phyloP scores from a whole-genome alignment of 2,888 invertebrate species.

The Apamea epomidion region DNA sequence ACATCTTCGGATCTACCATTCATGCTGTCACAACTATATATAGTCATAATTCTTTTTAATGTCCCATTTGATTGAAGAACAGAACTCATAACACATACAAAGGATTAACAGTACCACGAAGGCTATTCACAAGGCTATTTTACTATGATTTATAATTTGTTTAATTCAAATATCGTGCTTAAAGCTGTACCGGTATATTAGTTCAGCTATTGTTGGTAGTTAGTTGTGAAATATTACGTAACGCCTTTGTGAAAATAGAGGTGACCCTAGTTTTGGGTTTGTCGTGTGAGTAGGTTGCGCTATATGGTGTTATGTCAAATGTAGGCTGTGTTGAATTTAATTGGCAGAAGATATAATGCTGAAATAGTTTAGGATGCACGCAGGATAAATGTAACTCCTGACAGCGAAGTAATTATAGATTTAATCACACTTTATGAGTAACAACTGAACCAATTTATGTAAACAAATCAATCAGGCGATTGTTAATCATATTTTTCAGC shows the following conservation, averaged over 20 bases:
- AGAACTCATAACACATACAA: constrained; percentile 83
- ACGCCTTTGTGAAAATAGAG: constrained; percentile 54
- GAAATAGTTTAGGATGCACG: neutral
- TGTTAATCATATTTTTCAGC: neutral
- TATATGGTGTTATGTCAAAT: neutral
- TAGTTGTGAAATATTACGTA: constrained; percentile 62
- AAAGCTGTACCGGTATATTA: constrained; percentile 64
- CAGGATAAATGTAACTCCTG: neutral
- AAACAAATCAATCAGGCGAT: neutral
- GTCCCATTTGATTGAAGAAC: constrained; percentile 86
- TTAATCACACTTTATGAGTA: neutral
- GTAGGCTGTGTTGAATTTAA: neutral
- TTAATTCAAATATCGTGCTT: constrained; percentile 87
- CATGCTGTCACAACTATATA: constrained; percentile 85
- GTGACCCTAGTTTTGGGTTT: constrained; percentile 44
- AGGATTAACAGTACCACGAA: constrained; percentile 81
- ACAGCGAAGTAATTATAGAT: no score
- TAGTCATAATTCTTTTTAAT: constrained; percentile 89
- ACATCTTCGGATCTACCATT: constrained; percentile 81
- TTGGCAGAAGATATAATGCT: neutral
- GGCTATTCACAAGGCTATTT: constrained; percentile 87
- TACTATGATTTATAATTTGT: constrained; percentile 86
- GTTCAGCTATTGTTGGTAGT: constrained; percentile 56
- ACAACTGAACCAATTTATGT: neutral
- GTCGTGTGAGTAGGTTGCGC: neutral